phyloP scores from a whole-genome alignment of 2,888 invertebrate genomes.

The Nasonovia ribisnigri region DNA sequence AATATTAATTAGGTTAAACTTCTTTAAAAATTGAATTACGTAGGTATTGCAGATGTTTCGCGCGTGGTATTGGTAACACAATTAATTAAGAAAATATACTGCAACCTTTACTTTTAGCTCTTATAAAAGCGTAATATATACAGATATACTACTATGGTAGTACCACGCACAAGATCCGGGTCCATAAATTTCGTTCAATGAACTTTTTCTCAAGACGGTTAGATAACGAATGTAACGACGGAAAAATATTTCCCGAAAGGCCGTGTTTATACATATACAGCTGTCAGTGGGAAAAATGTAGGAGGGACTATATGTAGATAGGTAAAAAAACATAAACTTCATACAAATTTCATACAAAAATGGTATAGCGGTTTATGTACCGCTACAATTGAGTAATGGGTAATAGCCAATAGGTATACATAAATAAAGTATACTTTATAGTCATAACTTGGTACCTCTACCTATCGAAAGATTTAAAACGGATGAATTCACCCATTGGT shows the following conservation, averaged over 20 bases:
- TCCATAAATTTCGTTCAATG: background rate
- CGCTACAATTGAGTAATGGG: too few species aligned
- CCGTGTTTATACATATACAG: background rate
- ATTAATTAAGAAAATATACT: background rate
- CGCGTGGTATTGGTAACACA: background rate
- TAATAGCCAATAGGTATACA: too few species aligned
- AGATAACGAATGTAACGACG: background rate
- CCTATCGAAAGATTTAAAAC: too few species aligned
- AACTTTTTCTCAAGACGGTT: background rate
- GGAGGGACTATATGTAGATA: too few species aligned
- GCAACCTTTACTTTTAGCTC: background rate
- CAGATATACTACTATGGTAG: background rate
- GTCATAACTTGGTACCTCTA: too few species aligned
- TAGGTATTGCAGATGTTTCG: background rate
- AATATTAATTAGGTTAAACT: background rate
- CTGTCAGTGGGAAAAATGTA: background rate
- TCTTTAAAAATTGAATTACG: background rate
- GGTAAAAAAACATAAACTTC: too few species aligned
- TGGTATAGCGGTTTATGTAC: too few species aligned
- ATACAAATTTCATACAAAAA: too few species aligned
- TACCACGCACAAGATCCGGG: background rate
- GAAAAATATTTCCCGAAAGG: background rate
- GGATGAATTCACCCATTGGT: too few species aligned
- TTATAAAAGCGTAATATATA: background rate
- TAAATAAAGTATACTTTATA: too few species aligned